Evolutionary conservation across 2,113 vertebrate genomes (phyloP), one percentile per base, ranked within the genome.

Genomic region (Alces alces): DNA sequence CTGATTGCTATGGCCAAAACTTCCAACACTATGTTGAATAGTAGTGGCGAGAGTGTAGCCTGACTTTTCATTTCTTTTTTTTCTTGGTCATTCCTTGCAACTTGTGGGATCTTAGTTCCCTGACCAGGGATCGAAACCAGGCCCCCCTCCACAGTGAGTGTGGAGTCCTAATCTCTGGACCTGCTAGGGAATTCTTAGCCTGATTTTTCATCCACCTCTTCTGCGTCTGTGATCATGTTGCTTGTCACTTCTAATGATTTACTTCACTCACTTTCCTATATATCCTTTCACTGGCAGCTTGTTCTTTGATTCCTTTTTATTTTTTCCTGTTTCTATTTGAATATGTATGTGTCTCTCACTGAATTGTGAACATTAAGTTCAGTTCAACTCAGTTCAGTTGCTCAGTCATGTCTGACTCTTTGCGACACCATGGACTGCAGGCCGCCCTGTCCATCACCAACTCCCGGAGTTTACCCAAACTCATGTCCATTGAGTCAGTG

Each of bases 271-370:
- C 6, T 64, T 54, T 16, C 17, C 9, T 55, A 12, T 60, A 87
- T 25, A 9, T 83, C 28, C 60, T 93, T 79, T 52, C 47, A 52
- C 45, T 70, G 73, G 50, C 30, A 88, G 57, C 45, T 23, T 58
- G 91, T 36, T 64, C 45, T 95, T 90, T 96, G 47, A 78, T 76
- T 89, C n/a, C 27, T n/a, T 33, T 90, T 61, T 87, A 52, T 83
- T 87, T 19, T 90, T 92, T 97, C 78, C 52, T 97, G 15, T 97
- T 92, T 94, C 14, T 73, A 5, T 91, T 66, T 61, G n/a, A 39
- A n/a, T 89, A 36, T 87, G 5, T 96, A 27, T 73, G 36, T 57
- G n/a, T 70, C 43, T 89, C 52, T 80, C 33, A 88, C 33, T 61
- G 85, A 33, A 85, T 85, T 94, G 57, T 91, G 82, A 95, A 39